Evolutionary conservation across 2,888 invertebrate species (phyloP), one percentile per base, ranked within the genome.

Genomic region (Conistra vaccinii): DNA sequence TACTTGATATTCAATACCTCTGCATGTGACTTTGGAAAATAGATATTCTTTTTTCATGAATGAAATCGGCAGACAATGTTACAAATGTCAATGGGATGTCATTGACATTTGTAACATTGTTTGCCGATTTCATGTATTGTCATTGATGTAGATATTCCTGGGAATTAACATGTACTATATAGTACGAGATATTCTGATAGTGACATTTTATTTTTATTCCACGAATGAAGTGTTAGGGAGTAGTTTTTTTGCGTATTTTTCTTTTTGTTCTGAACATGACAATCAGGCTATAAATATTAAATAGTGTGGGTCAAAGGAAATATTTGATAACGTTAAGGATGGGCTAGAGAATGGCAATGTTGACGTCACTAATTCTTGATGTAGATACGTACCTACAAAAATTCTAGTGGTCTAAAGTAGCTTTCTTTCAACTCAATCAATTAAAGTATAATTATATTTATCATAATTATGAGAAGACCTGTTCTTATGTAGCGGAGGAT

Each of bases 1-100:
- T 42, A 61, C 20, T 60, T 53, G 23, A 42, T 76, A 68, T 29
- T 10, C 3, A 26, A 32, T 60, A 53, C 6, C 3, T 35, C 29
- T 66, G 78, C 57, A 69, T 55, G 48, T 69, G 80, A 82, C 69
- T 66, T 39, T 3, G 1, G 61, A 53, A 65, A 65, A 55, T 12
- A 32, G 26, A 45, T 12, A 48, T 29, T 23, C 2, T 53, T 58
- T 12, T 57, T 71, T 78, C 42, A 60, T 51, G 45, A 73, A 73
- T 65, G 26, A 55, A 74, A 51, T 57, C 32, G 45, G 26, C 26
- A 48, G 35, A 57, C 10, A 67, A 14, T n/a, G 14, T 58, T 17
- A 53, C 35, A 51, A n/a, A 35, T 79, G 20, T 73, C 60, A 32
- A 39, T 2, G 39, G 10, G 10, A 9, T 39, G 39, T 39, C 39